These are phyloP conservation scores for Oreochromis mossambicus DNA, from an alignment of 2,797 vertebrate genomes.

Conservation along the genomic window DNA sequence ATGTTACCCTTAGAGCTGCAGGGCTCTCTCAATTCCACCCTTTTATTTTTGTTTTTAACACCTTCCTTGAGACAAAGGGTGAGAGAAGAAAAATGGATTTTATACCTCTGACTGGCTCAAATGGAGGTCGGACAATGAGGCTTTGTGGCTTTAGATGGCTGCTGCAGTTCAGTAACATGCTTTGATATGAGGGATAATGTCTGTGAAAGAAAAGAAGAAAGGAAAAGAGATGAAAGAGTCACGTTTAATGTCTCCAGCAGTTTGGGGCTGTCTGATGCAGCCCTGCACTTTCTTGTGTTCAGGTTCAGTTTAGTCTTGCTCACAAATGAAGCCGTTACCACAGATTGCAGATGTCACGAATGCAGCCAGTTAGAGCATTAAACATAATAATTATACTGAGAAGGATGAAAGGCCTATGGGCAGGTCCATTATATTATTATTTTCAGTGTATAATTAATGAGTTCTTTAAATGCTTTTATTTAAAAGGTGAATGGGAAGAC, in stretches of 20 bases:
- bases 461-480: constrained; percentile 2
- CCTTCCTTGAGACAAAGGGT: constrained; percentile 40
- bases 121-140: constrained; percentile 43
- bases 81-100: not conserved
- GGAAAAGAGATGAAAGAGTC: constrained; percentile 50
- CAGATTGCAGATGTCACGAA: not conserved
- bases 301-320: constrained; percentile 14
- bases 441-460: constrained; percentile 13
- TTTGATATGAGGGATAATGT: constrained; percentile 60
- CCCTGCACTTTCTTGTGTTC: not conserved
- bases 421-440: not conserved
- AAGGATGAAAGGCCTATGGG: constrained; percentile 14
- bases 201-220: constrained; percentile 40
- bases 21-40: constrained; percentile 29
- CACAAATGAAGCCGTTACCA: constrained; percentile 4
- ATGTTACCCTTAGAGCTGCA: not conserved
- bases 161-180: constrained; percentile 40
- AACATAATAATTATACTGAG: constrained; percentile 1
- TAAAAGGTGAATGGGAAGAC: not conserved
- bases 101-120: constrained; percentile 13
- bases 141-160: constrained; percentile 16
- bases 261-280: constrained; percentile 31
- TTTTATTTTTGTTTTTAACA: constrained; percentile 50
- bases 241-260: constrained; percentile 34
- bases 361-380: not conserved